Evolutionary conservation across 2,888 invertebrate species (phyloP), one percentile per base, ranked within the genome.

Genomic region (Pardosa pseudoannulata): DNA sequence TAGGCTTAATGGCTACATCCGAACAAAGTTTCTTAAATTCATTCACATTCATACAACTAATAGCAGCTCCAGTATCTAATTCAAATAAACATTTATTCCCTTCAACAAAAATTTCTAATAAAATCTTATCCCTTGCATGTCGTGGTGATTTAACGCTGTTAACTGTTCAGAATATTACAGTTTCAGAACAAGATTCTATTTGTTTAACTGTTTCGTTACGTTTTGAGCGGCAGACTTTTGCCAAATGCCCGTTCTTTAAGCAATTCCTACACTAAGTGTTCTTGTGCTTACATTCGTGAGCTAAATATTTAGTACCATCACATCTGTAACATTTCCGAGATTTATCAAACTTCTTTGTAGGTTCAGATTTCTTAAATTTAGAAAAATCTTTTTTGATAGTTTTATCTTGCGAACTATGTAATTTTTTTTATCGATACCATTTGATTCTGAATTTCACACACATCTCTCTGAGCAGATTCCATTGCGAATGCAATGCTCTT

Each of bases 1-100:
- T 75, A 75, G 75, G 75, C 75, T 75, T 75, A 75, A 75, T 75
- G 75, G 75, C 75, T 75, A 75, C 75, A 75, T 75, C 75, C 64
- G 75, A 65, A 65, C 75, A 75, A 75, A 75, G 65, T 75, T 75
- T 56, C 56, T 75, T 75, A 67, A 75, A 75, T 65, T 75, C 75
- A 75, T 65, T 75, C 65, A 75, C 65, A 65, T 75, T 75, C 75
- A 75, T 75, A 75, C 67, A 75, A 65, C 65, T 75, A 65, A 75
- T 75, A 65, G 75, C 75, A 75, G 75, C 75, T 75, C 75, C 75
- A 75, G 75, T 75, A 56, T 56, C 56, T 75, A 75, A 67, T 65
- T 75, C 75, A 75, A 75, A 65, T 65, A 46, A 65, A 65, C 75
- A 75, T 65, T 75, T 75, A 56, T 75, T 75, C 75, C 75, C 75